Conservation (phyloP, 2,888 invertebrate species). For the Stictocephala bisonia region DNA sequence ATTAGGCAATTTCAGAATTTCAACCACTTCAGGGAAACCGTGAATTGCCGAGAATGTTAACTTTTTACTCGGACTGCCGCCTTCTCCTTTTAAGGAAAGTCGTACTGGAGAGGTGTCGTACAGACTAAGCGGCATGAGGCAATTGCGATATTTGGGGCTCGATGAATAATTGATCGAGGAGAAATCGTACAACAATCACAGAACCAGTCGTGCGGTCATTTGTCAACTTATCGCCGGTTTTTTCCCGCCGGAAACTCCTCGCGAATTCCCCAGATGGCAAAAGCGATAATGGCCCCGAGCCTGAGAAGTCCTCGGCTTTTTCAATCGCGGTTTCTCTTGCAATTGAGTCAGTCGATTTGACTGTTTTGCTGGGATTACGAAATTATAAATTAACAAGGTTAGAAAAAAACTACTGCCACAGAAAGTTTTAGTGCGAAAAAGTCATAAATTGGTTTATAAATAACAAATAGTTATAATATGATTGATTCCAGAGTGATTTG, state of each 20-base stretch:
- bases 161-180: slow-evolving; percentile 43
- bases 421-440: too few relatives aligned
- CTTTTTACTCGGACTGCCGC: too few relatives aligned
- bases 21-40: slow-evolving; percentile 20
- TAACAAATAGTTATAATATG: too few relatives aligned
- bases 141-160: slow-evolving; percentile 31
- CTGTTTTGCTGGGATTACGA: too few relatives aligned
- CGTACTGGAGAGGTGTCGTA: slow-evolving; percentile 15
- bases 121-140: slow-evolving; percentile 12
- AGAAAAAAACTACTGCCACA: too few relatives aligned
- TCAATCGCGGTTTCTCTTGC: too few relatives aligned
- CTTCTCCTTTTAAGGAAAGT: slow-evolving; percentile 3
- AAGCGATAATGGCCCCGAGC: slow-evolving; percentile 20
- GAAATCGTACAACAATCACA: slow-evolving; percentile 38
- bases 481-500: too few relatives aligned
- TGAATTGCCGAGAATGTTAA: too few relatives aligned
- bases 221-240: slow-evolving; percentile 34
- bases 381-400: too few relatives aligned
- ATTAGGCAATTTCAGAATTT: slow-evolving; percentile 28
- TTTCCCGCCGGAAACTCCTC: neutral
- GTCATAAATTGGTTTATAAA: too few relatives aligned
- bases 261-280: slow-evolving; percentile 3
- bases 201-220: slow-evolving; percentile 25
- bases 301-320: too few relatives aligned
- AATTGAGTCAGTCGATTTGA: too few relatives aligned